Conservation (phyloP, 2,888 invertebrate species). For the Steinernema carpocapsae region DNA sequence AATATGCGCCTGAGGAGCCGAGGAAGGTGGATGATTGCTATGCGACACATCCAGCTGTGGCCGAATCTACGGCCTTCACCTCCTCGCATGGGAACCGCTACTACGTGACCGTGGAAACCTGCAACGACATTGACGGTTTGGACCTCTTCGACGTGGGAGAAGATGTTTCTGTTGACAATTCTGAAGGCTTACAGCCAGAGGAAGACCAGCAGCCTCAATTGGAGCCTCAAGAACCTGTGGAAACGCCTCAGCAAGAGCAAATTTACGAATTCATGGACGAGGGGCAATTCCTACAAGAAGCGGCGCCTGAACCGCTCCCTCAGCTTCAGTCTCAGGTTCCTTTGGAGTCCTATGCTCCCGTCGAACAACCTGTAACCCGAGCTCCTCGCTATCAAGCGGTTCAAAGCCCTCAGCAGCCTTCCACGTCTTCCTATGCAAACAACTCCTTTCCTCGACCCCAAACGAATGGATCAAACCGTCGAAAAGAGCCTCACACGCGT, state of each 20-base stretch:
- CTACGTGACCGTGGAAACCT: background rate
- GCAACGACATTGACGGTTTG: background rate
- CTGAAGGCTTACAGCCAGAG: background rate
- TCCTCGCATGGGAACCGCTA: background rate
- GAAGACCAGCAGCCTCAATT: background rate
- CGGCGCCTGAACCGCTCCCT: background rate
- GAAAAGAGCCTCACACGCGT: background rate
- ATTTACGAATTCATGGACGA: conserved; percentile 16
- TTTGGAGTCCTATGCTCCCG: too few relatives aligned
- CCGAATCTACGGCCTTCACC: conserved; percentile 1
- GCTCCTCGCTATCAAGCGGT: background rate
- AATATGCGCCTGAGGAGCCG: background rate
- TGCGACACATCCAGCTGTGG: background rate
- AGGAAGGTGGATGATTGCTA: background rate
- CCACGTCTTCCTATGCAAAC: background rate
- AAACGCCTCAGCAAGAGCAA: background rate
- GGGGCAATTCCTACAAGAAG: conserved; percentile 4
- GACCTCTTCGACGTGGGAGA: conserved; percentile 7
- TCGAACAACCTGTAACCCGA: too few relatives aligned
- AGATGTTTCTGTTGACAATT: background rate
- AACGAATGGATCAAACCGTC: background rate
- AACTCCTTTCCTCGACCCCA: background rate
- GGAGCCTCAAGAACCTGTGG: background rate
- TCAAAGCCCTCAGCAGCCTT: background rate
- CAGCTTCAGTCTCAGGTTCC: background rate